Evolutionary conservation across 2,113 vertebrate genomes (phyloP).

Genomic region (Piprites chloris): DNA sequence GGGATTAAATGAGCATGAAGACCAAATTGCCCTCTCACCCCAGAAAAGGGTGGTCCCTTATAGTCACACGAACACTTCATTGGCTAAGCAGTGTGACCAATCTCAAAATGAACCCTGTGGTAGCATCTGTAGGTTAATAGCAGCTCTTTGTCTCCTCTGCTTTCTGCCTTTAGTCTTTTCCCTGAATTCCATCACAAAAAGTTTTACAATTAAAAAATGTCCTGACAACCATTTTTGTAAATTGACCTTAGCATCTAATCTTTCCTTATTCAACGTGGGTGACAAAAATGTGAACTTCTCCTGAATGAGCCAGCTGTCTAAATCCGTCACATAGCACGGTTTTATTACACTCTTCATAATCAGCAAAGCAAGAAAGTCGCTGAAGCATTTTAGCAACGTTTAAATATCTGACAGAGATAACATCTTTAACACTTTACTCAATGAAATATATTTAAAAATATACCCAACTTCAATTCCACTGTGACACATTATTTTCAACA

Average conservation of each 20-base stretch:
- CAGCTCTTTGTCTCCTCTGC: constrained; percentile 73
- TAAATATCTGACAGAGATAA: constrained; percentile 44
- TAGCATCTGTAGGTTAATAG: constrained; percentile 81
- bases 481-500: not conserved
- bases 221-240: constrained; percentile 79
- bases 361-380: constrained; percentile 45
- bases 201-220: constrained; percentile 80
- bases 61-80: constrained; percentile 73
- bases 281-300: constrained; percentile 77
- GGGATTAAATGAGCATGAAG: constrained; percentile 82
- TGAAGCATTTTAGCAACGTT: constrained; percentile 46
- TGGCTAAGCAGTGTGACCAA: constrained; percentile 80
- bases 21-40: constrained; percentile 81
- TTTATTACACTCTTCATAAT: constrained; percentile 71
- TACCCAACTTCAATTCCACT: not conserved
- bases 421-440: constrained; percentile 31
- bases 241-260: constrained; percentile 77
- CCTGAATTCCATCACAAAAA: constrained; percentile 77
- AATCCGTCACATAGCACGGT: constrained; percentile 70
- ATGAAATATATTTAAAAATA: constrained; percentile 12
- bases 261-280: constrained; percentile 73
- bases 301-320: constrained; percentile 75
- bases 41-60: constrained; percentile 79
- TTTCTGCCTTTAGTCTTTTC: constrained; percentile 75
- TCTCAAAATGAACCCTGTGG: constrained; percentile 75